Evolutionary conservation across 2,113 vertebrate genomes (phyloP), one percentile per base, ranked within the genome.

Genomic region (Chaetura pelagica): DNA sequence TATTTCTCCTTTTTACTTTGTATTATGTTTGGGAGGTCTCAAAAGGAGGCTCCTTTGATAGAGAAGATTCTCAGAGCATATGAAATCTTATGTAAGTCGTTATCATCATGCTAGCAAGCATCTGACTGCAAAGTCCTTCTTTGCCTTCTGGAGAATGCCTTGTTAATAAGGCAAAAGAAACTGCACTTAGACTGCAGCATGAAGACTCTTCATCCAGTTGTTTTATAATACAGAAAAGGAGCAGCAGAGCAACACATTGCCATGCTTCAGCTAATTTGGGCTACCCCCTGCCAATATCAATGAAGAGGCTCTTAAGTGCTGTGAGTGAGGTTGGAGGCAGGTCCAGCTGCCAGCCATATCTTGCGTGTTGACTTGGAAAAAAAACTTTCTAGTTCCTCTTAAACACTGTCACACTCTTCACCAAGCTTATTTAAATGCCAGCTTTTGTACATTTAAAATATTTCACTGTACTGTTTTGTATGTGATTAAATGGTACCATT

Each of bases 401-500:
- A 73, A 59, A 44, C 23, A 17, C 26, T 81, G 51, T 30, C 46
- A 71, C 11, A 3, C 21, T 68, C 66, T 61, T 90, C 30, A 58
- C 10, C 57, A 64, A 58, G 35, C 30, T 68, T 78, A 49, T 59
- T 90, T 23, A 62, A 74, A 68, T 64, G 55, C 18, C 34, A 48
- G 9, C 16, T 88, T 84, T 81, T 87, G 69, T 87, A 8, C 80
- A 51, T 68, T 46, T 64, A 29, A 78, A 69, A 78, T n/a, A 71
- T 29, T 52, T 79, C 7, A 14, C 64, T 96, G 85, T 92, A 89
- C n/a, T 75, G n/a, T 44, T 92, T 35, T 62, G 7, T 81, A 49
- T 64, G 32, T 49, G n/a, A 96, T 96, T 93, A 94, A 96, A 87
- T 83, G 59, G 44, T 68, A 26, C 40, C 7, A 0, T 58, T 93